Base-by-base conservation (phyloP, 1,140 invertebrate species). In the Marisa cornuarietis region DNA sequence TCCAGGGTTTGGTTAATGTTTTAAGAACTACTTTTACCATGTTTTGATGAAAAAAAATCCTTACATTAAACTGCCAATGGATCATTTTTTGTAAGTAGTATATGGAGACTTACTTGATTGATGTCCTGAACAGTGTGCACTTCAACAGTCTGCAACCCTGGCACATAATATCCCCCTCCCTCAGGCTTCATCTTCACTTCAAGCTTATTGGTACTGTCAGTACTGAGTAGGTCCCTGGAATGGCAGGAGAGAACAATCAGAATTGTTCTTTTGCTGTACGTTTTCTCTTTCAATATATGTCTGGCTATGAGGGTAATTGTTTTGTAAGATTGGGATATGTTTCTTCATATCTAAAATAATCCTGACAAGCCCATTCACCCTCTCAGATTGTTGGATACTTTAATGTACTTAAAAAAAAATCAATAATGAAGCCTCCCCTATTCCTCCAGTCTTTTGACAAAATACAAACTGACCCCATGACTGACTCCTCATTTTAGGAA, bases 161-260 rank as follows among this genome's bases (percentile, higher is more conserved):
- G 95, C 2, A 96, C 95, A 88, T 93, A 95, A 58, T 83, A 82
- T 4, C 96, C 94, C 54, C 94, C 95, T 82, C 95, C 93, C 84
- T 96, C 95, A n/a, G 94, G 93, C 80, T 95, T 90, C 89, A 96
- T 94, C 89, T 95, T 95, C 8, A 90, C 85, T 52, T 91, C 90
- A 79, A 91, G 85, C 79, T 90, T 91, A 73, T 83, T 96, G 84
- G 94, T 93, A 89, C 96, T 96, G 87, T 95, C 96, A 81, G 95
- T 94, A 61, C 98, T 96, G 24, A 95, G 94, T 14, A 97, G 93
- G 92, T 99, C 97, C 90, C 98, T 96, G 58, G 82, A 63, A 80
- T 26, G 22, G 14, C 11, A 75, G 26, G 66, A 13, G 74, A 54
- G 61, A 68, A 63, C 20, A 26, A 52, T 42, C 61, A 20, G 73